Base-by-base conservation (phyloP, 2,797 vertebrate genomes). In the Pangasius djambal region DNA sequence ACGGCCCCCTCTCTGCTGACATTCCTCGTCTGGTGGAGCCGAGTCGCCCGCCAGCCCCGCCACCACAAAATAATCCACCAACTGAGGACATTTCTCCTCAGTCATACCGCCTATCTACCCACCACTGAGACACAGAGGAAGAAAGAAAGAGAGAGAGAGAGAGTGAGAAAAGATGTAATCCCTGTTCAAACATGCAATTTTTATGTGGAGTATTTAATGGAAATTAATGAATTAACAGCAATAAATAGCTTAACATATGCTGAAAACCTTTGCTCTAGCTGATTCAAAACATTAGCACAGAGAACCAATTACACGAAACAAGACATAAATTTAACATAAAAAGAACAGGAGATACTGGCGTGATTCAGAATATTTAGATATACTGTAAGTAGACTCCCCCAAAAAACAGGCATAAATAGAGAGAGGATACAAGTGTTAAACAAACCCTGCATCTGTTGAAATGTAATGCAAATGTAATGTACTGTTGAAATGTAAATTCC, bases 51-150 rank as follows among this genome's bases (percentile, higher is more conserved):
- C 94, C 75, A 99, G 95, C 10, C 98, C 98, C 0, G 98, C 98
- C 92, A 99, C 97, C 92, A 99, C 98, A 20, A 99, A 99, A 90
- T 99, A 99, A 94, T 99, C 98, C 96, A 98, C 97, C 93, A 99
- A 96, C 95, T 98, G 97, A 6, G 98, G 98, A 91, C 97, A 97
- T 95, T 97, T 96, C 95, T 99, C 98, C 92, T 99, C 98, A 20
- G 97, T 95, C 97, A 99, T 98, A 94, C 94, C 94, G 94, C 91
- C 92, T 91, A 93, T 93, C 91, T 95, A 95, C 93, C 94, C 93
- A 90, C 93, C 94, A 90, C 96, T 94, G 93, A 57, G 78, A 90
- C 59, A 89, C 18, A 86, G 89, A 88, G 77, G 31, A 37, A 74
- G 28, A 81, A 55, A 57, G 61, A 84, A 50, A 84, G n/a, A 79